Evolutionary conservation across 2,113 vertebrate species (phyloP).

Genomic region (Speoplatyrhinus poulsoni): DNA sequence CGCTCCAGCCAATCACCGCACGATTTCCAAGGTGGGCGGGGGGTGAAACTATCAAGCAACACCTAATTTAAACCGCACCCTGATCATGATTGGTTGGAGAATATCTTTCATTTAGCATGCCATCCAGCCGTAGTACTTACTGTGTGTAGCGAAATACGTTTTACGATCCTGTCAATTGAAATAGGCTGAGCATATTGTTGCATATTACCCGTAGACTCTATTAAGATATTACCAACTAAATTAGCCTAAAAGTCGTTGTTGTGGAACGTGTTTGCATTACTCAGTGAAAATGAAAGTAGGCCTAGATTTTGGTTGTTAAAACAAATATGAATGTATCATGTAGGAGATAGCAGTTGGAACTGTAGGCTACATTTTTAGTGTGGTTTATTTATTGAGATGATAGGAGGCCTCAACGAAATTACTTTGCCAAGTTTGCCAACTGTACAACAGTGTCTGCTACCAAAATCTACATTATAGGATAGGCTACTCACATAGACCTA

Average conservation of each 20-base stretch:
- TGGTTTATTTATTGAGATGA: not conserved
- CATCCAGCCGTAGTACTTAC: constrained; percentile 42
- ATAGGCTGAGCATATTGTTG: no score
- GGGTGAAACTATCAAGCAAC: constrained; percentile 22
- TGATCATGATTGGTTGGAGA: constrained; percentile 53
- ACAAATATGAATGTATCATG: no score
- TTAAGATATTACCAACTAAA: no score
- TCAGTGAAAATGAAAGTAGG: no score
- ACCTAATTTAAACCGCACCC: not conserved
- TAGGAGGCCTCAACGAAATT: not conserved
- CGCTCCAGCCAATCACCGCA: constrained; percentile 65
- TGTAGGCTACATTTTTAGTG: not conserved
- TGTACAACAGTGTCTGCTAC: no score
- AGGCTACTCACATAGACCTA: no score
- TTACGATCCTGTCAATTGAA: no score
- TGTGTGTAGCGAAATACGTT: constrained; percentile 43
- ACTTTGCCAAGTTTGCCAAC: not conserved
- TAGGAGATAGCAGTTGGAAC: not conserved
- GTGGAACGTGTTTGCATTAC: no score
- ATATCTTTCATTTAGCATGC: not conserved
- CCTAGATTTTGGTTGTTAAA: no score
- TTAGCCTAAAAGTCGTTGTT: no score
- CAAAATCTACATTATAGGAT: no score
- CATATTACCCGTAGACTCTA: no score
- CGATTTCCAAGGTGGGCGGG: not conserved